These are phyloP conservation scores for Cladorhizidae sp. DNA, from an alignment of 37 sponge, comb jelly and placozoan genomes.

Conservation along the genomic window DNA sequence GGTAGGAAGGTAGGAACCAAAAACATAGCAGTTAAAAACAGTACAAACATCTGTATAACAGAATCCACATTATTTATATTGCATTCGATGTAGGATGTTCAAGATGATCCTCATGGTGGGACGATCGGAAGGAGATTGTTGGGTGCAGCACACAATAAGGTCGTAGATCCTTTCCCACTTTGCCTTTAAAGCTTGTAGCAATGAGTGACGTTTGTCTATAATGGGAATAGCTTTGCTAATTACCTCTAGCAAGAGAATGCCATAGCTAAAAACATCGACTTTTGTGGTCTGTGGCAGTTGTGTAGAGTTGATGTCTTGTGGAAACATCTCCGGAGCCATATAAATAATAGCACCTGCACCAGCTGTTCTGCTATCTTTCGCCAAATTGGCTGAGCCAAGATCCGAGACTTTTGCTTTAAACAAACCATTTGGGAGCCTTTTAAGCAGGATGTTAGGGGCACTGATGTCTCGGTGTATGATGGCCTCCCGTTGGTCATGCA, in stretches of 20 bases:
- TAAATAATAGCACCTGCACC: slow-evolving; percentile 68
- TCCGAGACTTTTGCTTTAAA: slow-evolving; percentile 78
- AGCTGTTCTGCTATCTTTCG: slow-evolving; percentile 29
- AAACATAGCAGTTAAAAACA: too few species aligned
- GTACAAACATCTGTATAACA: too few species aligned
- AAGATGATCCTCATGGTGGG: slow-evolving; percentile 28
- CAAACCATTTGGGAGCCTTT: background rate
- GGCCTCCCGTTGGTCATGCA: slow-evolving; percentile 66
- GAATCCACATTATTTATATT: too few species aligned
- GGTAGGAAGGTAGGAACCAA: too few species aligned
- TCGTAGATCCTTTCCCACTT: slow-evolving; percentile 19
- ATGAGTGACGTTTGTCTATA: slow-evolving; percentile 2
- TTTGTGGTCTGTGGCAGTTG: slow-evolving; percentile 16
- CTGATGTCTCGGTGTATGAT: slow-evolving; percentile 89
- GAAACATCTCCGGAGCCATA: slow-evolving; percentile 70
- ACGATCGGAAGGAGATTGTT: background rate
- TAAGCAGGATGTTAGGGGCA: slow-evolving; percentile 77
- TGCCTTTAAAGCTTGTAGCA: background rate
- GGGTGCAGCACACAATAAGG: background rate
- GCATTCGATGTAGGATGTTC: background rate
- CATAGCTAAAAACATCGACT: slow-evolving; percentile 84
- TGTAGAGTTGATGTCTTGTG: background rate
- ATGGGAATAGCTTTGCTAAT: slow-evolving; percentile 36
- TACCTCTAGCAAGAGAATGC: slow-evolving; percentile 69
- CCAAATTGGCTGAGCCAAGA: slow-evolving; percentile 82